phyloP scores from a whole-genome alignment of 2,888 invertebrate species.

The Sminthurinus aureus region DNA sequence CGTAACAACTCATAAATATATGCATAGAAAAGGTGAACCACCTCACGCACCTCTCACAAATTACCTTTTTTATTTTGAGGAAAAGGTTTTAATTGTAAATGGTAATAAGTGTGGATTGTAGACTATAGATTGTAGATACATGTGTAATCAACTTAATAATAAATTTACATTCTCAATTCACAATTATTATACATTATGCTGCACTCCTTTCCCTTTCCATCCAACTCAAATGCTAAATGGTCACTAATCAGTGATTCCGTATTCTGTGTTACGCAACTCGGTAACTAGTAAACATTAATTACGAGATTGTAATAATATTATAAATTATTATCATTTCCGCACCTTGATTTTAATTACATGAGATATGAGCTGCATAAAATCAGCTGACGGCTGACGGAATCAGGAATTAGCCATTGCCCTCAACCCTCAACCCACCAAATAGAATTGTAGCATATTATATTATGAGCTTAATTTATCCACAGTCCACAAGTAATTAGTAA shows the following conservation, averaged over 20 bases:
- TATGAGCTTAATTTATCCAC: too few relatives aligned
- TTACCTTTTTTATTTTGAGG: not conserved
- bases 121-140: not conserved
- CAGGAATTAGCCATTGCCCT: too few relatives aligned
- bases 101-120: not conserved
- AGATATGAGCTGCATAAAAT: too few relatives aligned
- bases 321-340: not conserved
- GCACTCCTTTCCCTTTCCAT: not conserved
- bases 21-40: slow-evolving; percentile 35
- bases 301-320: not conserved
- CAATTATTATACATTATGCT: not conserved
- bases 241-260: too few relatives aligned
- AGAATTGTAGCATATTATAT: too few relatives aligned
- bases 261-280: too few relatives aligned
- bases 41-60: slow-evolving; percentile 28
- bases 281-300: not conserved
- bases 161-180: not conserved
- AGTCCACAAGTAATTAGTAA: too few relatives aligned
- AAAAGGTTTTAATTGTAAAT: slow-evolving; percentile 15
- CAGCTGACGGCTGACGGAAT: too few relatives aligned
- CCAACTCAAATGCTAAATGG: too few relatives aligned
- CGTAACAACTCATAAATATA: too few relatives aligned
- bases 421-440: too few relatives aligned
- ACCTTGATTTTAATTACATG: not conserved
- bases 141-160: not conserved